Conservation (phyloP, 2,888 invertebrate genomes). For the Anaspis maculata region DNA sequence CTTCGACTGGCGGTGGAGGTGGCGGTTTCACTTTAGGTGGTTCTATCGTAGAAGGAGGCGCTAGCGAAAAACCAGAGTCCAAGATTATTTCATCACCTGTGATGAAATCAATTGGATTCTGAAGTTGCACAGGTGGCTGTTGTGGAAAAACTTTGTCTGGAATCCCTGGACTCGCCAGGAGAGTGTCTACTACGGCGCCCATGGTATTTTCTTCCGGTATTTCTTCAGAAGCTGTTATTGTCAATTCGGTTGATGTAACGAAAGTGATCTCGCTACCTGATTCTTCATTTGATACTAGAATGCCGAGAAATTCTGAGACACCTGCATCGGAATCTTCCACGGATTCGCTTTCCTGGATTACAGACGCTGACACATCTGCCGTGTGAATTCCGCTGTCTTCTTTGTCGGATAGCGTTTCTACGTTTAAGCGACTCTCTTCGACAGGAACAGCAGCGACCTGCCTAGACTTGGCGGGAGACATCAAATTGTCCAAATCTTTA, state of each 20-base stretch:
- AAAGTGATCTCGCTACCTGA: slow-evolving; percentile 10
- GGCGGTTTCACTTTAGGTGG: slow-evolving; percentile 48
- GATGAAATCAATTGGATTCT: slow-evolving; percentile 37
- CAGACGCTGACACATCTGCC: slow-evolving; percentile 67
- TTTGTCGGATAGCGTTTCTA: slow-evolving; percentile 49
- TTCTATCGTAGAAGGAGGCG: slow-evolving; percentile 53
- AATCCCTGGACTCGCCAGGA: too few relatives aligned
- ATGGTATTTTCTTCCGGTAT: too few relatives aligned
- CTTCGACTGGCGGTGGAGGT: slow-evolving; percentile 73
- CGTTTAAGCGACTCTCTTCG: slow-evolving; percentile 46
- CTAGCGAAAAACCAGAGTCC: slow-evolving; percentile 49
- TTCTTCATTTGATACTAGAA: too few relatives aligned
- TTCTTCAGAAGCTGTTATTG: too few relatives aligned
- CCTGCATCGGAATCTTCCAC: slow-evolving; percentile 49
- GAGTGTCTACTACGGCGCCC: too few relatives aligned
- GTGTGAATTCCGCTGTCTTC: slow-evolving; percentile 77
- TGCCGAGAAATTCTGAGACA: too few relatives aligned
- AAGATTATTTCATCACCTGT: slow-evolving; percentile 41
- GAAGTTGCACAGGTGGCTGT: too few relatives aligned
- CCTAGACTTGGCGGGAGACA: too few relatives aligned
- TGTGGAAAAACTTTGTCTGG: too few relatives aligned
- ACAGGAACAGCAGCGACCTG: too few relatives aligned
- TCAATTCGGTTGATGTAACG: slow-evolving; percentile 6
- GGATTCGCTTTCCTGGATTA: slow-evolving; percentile 65
- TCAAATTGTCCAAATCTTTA: slow-evolving; percentile 47